Percentiles rank a stretch among this genome's conserved stretches.
These are phyloP conservation scores for Daktulosphaira vitifoliae DNA, from an alignment of 1,140 invertebrate species.

Conservation along the genomic window DNA sequence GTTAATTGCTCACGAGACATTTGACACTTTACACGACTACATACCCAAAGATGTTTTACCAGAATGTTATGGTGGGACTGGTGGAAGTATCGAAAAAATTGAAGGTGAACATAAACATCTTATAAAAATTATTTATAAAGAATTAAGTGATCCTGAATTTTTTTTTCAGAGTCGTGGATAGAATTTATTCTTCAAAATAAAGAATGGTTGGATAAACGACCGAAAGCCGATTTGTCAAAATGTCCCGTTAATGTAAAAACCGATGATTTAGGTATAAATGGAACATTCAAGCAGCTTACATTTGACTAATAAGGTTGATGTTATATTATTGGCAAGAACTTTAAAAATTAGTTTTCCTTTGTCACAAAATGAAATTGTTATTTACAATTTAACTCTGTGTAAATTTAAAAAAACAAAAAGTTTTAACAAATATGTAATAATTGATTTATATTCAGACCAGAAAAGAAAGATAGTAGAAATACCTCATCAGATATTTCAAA, in stretches of 20 bases:
- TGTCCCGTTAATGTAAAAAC: not conserved
- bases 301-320: too few relatives aligned
- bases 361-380: too few relatives aligned
- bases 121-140: not conserved
- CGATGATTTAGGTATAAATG: conserved; percentile 11
- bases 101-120: not conserved
- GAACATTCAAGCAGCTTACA: conserved; percentile 6
- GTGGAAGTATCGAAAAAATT: not conserved
- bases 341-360: too few relatives aligned
- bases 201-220: not conserved
- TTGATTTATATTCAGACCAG: too few relatives aligned
- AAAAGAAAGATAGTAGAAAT: too few relatives aligned
- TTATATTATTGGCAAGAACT: too few relatives aligned
- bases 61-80: not conserved
- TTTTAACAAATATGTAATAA: too few relatives aligned
- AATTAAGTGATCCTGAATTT: not conserved
- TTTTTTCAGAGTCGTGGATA: not conserved
- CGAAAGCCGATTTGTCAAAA: conserved; percentile 8
- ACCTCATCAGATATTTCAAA: too few relatives aligned
- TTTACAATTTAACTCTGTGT: too few relatives aligned
- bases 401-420: too few relatives aligned
- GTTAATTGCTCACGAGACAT: conserved; percentile 5
- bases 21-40: not conserved
- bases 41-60: conserved; percentile 13
- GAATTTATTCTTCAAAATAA: not conserved